A percentile compares a stretch with the other conserved stretches of the same genome.
These are phyloP conservation scores for Varanus salvator DNA, from an alignment of 2,113 vertebrate species.

Conservation along the genomic window DNA sequence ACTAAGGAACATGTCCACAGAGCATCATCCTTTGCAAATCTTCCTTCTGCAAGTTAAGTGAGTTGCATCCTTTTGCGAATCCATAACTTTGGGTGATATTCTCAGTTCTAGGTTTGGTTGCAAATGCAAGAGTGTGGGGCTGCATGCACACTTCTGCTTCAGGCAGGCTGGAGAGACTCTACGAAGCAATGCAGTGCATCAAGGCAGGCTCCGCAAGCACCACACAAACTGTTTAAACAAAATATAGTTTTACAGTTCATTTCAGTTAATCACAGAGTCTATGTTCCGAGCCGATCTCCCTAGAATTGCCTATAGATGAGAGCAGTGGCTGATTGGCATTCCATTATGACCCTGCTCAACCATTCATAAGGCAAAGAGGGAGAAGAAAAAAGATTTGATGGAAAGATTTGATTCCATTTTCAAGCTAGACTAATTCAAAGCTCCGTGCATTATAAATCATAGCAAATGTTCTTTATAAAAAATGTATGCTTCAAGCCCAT, in stretches of 20 bases:
- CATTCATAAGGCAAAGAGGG: neutral
- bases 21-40: too few species aligned
- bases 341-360: constrained; percentile 43
- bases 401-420: constrained; percentile 73
- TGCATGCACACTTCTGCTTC: neutral
- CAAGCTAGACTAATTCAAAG: constrained; percentile 73
- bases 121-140: too few species aligned
- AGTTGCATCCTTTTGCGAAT: too few species aligned
- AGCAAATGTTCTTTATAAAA: constrained; percentile 75
- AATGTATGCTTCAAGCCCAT: constrained; percentile 60
- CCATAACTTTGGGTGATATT: too few species aligned
- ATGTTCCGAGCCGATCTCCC: constrained; percentile 66
- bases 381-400: constrained; percentile 49
- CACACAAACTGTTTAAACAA: constrained; percentile 73
- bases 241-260: constrained; percentile 80
- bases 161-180: fast-evolving
- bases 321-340: constrained; percentile 60
- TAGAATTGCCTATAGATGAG: constrained; percentile 65
- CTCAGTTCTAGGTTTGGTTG: too few species aligned
- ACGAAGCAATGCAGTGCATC: neutral
- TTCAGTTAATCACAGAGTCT: constrained; percentile 76
- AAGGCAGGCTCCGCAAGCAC: constrained; percentile 18
- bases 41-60: too few species aligned
- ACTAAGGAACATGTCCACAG: too few species aligned
- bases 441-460: constrained; percentile 71